Base-by-base conservation (phyloP, 2,797 vertebrate genomes). In the Buphagus erythrorhynchus region DNA sequence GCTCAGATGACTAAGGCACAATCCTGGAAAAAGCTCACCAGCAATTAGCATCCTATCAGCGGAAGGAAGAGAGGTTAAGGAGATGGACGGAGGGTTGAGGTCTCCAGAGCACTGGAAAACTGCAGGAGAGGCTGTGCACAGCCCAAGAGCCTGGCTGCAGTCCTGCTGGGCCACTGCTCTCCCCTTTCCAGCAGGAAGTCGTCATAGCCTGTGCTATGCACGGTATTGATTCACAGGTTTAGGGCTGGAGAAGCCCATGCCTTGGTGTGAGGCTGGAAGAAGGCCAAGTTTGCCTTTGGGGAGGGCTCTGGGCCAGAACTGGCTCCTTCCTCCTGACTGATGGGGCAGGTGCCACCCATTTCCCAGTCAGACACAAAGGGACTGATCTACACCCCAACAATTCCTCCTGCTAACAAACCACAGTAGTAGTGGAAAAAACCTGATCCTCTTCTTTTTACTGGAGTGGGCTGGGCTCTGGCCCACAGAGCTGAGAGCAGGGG, bases 1-100 rank as follows among this genome's bases (percentile, higher is more conserved):
- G 78, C 89, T 91, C 59, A 40, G 35, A 75, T 96, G 96, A 96
- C 91, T 93, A 95, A 96, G 90, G 93, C 16, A 6, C 62, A 54
- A 48, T 40, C 87, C 92, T 94, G 97, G 97, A 96, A 98, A 91
- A 97, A 93, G 17, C 74, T 91, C 48, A 28, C 63, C 21, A 25
- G 72, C 15, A 1, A 86, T 80, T 87, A 26, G 85, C 71, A 72
- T 90, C 91, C 43, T 89, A 48, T 91, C 96, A 90, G 91, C 46
- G 86, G 95, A 96, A 95, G 97, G 95, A 95, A 90, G 92, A 58
- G 71, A 69, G 65, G n/a, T 78, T 55, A 88, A 95, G 62, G 94
- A 86, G 91, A 16, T 15, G 72, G 86, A 68, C 2, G 0, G 71
- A 82, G 76, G 69, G 49, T 28, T 81, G 35, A 91, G 91, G 74